Evolutionary conservation across 2,113 vertebrate species (phyloP), one percentile per base, ranked within the genome.

Genomic region (Mohoua ochrocephala): DNA sequence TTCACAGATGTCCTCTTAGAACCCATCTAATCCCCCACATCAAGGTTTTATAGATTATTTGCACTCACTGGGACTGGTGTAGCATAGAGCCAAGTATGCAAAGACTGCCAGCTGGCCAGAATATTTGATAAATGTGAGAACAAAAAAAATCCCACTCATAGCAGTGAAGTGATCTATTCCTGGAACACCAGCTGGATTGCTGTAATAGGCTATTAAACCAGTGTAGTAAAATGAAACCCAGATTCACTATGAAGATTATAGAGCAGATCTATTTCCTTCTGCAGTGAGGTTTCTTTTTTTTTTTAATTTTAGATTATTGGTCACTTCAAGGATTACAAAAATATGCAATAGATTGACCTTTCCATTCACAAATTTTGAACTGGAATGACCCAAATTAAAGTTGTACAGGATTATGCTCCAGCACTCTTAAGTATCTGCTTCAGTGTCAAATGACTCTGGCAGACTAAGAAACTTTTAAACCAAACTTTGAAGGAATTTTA

Each of bases 31-130:
- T 89, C 49, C 84, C 30, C 76, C 87, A 76, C 84, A 84, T 95
- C 84, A 92, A 94, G 92, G 44, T 88, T 97, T 96, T 93, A 91
- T 91, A 93, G 87, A 87, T 88, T 92, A 81, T 96, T 95, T 96
- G 88, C 69, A 93, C 84, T 93, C 74, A 44, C 39, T 80, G 84
- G 69, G 75, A 73, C 44, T 73, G 52, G 15, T 69, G 69, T 65
- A 80, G 56, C 22, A 22, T 15, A 52, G 39, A 91, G 76, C 78
- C 82, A 96, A 93, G 52, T 23, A 49, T 35, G 77, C 54, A 63
- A 84, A 76, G 54, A 79, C 68, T 73, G 78, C 88, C 97, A 97
- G 95, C 94, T 94, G 80, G 95, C 93, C 93, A 94, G 94, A 96
- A 85, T 85, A 80, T 64, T 94, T 92, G 77, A 85, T 67, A 85